Evolutionary conservation across 2,113 vertebrate species (phyloP), one percentile per base, ranked within the genome.

Genomic region (Gavialis gangeticus): DNA sequence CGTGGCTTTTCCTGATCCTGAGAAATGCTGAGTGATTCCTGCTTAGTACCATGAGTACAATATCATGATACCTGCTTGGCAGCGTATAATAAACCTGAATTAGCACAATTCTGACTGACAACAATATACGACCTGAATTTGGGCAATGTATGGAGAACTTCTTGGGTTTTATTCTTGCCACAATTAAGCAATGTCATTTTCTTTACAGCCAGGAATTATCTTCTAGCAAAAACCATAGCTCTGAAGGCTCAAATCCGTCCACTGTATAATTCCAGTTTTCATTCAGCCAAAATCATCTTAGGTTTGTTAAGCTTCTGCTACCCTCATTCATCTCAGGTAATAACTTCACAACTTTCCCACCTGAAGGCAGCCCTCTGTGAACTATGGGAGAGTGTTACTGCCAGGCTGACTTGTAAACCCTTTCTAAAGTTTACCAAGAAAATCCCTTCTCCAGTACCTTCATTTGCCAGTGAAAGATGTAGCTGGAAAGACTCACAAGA

Each of bases 401-500:
- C 63, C 15, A 2, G 15, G 15, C 64, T 67, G 16, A 18, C n/a
- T 10, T 67, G 64, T n/a, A 17, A 67, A 67, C 28, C 63, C 54
- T 89, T 46, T n/a, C 37, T 30, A 82, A 71, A 24, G 1, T 55
- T 46, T 17, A 63, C 14, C 16, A 11, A 17, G 76, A 77, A 17
- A 27, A 28, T 15, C 27, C 64, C 4, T 17, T n/a, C 16, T 17
- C 10, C 14, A 19, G 7, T 76, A 62, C 63, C 34, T 92, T 3
- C 18, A 75, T 78, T 89, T 62, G 56, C n/a, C 28, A 30, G 11
- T 76, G 5, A 79, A 85, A 83, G 28, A 2, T 34, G 12, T 4
- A 3, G 63, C 19, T 46, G 4, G 57, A 46, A 84, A 15, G 37
- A 17, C 1, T 63, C 8, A 12, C 0, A 34, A 5, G 13, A 75